Conservation (phyloP, 1,140 invertebrate species). For the Pogonomyrmex californicus region DNA sequence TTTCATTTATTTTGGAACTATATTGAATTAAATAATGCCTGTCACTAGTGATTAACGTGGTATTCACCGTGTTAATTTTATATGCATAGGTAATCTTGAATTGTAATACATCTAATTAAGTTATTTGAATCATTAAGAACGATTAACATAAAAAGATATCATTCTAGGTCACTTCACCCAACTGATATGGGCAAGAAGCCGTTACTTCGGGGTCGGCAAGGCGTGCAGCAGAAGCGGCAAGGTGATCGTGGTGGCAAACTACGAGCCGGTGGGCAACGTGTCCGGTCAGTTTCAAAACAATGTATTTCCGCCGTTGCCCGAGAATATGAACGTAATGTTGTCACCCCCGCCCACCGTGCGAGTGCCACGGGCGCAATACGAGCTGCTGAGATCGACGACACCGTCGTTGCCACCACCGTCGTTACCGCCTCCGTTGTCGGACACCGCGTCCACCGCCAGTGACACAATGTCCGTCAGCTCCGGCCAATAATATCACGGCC, state of each 20-base stretch:
- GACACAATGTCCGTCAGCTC: slow-evolving; percentile 77
- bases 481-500: slow-evolving; percentile 82
- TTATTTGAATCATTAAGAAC: not conserved
- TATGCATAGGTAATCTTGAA: not conserved
- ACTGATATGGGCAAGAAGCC: slow-evolving; percentile 94
- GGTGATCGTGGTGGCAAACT: slow-evolving; percentile 93
- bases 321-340: slow-evolving; percentile 84
- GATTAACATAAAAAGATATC: not conserved
- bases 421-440: slow-evolving; percentile 68
- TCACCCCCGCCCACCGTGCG: slow-evolving; percentile 80
- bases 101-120: not conserved
- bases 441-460: slow-evolving; percentile 79
- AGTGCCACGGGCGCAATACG: slow-evolving; percentile 69
- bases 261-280: slow-evolving; percentile 92
- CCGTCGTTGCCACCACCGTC: slow-evolving; percentile 15
- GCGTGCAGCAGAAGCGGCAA: slow-evolving; percentile 92
- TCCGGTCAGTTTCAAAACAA: slow-evolving; percentile 92
- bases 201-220: slow-evolving; percentile 94
- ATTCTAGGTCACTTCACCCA: slow-evolving; percentile 95
- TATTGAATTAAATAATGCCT: too few species aligned
- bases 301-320: slow-evolving; percentile 91
- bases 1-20: too few species aligned
- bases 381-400: slow-evolving; percentile 57
- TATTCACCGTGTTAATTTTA: not conserved
- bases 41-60: too few species aligned